A percentile compares a stretch with the other conserved stretches of the same genome.
Evolutionary conservation across 2,797 vertebrate genomes (phyloP).

Genomic region (Macroramphosus scolopax): DNA sequence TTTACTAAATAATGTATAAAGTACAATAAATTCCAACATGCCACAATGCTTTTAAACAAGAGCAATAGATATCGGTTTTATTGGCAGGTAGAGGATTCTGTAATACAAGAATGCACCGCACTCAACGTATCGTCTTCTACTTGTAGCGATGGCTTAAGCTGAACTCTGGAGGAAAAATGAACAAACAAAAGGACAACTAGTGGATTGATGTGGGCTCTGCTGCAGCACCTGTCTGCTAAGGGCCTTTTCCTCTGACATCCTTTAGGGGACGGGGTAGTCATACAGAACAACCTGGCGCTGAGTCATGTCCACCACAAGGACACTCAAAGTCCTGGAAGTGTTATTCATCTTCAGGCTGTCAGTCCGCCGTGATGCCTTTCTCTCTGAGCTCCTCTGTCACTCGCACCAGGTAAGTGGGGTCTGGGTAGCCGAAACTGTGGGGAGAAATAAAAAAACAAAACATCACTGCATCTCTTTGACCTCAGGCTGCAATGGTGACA

Average conservation of each 20-base stretch:
- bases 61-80: slow-evolving; percentile 50
- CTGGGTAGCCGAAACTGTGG: slow-evolving; percentile 91
- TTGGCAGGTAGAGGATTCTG: slow-evolving; percentile 54
- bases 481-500: slow-evolving; percentile 12
- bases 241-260: slow-evolving; percentile 43
- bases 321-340: slow-evolving; percentile 54
- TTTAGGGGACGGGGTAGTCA: slow-evolving; percentile 39
- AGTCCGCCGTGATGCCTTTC: slow-evolving; percentile 90
- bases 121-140: slow-evolving; percentile 60
- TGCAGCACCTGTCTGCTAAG: slow-evolving; percentile 62
- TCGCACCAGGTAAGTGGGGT: slow-evolving; percentile 91
- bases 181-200: slow-evolving; percentile 45
- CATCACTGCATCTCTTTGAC: slow-evolving; percentile 33
- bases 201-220: slow-evolving; percentile 49
- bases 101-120: slow-evolving; percentile 64
- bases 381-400: slow-evolving; percentile 93
- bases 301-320: slow-evolving; percentile 46
- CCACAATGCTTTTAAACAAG: slow-evolving; percentile 48
- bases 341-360: slow-evolving; percentile 54
- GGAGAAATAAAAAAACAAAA: slow-evolving; percentile 45
- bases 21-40: slow-evolving; percentile 48
- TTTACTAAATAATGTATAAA: slow-evolving; percentile 53
- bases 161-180: slow-evolving; percentile 47
- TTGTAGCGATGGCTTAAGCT: slow-evolving; percentile 58
- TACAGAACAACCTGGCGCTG: slow-evolving; percentile 48